Base-by-base conservation (phyloP, 2,888 invertebrate genomes). In the Pediacus dermestoides region DNA sequence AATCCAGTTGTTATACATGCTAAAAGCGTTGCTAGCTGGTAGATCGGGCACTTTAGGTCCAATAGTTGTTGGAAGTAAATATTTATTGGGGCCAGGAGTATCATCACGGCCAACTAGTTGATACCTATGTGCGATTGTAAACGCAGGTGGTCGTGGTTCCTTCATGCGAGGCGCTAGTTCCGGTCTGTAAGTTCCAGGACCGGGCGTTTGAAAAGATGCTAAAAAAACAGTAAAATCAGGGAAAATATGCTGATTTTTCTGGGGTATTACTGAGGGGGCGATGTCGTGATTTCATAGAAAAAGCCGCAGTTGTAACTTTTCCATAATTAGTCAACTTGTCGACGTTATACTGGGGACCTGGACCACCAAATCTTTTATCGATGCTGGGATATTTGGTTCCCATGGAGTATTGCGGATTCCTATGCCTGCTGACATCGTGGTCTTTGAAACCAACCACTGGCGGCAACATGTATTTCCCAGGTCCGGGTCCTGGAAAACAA, bases 401-500 rank as follows among this genome's bases (percentile, higher is more conserved):
- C 63, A 84, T 76, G 30, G 78, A 77, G 64, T 72, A 84, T 62
- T 80, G 77, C 3, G 84, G 83, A 63, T 74, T 74, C 48, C 81
- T 73, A 58, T 72, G 68, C 8, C 73, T 74, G 4, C 80, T 77
- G 11, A 75, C 73, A 68, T 83, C 83, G 66, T 84, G 83, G 10
- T 64, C 55, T 7, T 69, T 62, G 63, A 70, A 80, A 2, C 84
- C 83, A 21, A 78, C 74, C 13, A 78, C 74, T 1, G 79, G 67
- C 8, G 80, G 81, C 42, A 85, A 70, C 63, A 63, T 56, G 64
- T 83, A 82, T 34, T 76, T 76, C 44, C 77, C 79, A 15, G 83
- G 82, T 2, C 83, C 83, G 34, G 84, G 84, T 30, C 82, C 82
- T 81, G 37, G 33, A 49, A 42, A 28, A 16, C 14, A 16, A 18